phyloP scores from a whole-genome alignment of 2,888 invertebrate species.

The Drosophila greeni region DNA sequence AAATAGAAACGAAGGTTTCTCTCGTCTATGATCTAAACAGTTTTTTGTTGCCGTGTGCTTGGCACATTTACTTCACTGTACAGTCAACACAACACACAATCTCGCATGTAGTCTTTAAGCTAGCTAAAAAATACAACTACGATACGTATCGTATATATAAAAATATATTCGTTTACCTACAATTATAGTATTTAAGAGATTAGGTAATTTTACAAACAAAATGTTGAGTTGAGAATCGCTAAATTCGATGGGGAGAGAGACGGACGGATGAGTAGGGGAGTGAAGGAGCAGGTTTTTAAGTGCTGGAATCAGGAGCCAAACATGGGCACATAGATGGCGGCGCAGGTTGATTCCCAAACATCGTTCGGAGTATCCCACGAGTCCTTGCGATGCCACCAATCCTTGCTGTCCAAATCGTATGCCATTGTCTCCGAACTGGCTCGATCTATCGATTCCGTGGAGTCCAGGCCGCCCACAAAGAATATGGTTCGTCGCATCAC shows the following conservation, averaged over 20 bases:
- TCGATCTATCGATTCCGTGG: conserved; percentile 83
- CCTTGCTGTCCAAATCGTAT: conserved; percentile 82
- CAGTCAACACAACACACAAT: conserved; percentile 39
- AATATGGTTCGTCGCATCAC: conserved; percentile 82
- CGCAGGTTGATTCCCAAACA: conserved; percentile 86
- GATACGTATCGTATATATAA: background rate
- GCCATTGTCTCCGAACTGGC: conserved; percentile 84
- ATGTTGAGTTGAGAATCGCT: conserved; percentile 32
- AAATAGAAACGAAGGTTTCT: conserved; percentile 14
- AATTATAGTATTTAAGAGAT: background rate
- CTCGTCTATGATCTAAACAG: conserved; percentile 15
- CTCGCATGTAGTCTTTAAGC: conserved; percentile 20
- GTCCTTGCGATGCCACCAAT: conserved; percentile 83
- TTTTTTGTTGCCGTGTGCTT: conserved; percentile 48
- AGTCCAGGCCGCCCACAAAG: conserved; percentile 85
- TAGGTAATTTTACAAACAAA: background rate
- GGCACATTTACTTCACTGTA: conserved; percentile 61
- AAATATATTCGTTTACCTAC: conserved; percentile 9
- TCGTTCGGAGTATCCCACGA: conserved; percentile 84
- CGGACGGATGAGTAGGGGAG: background rate
- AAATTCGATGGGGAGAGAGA: conserved; percentile 28
- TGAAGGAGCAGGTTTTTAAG: no score
- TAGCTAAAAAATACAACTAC: conserved; percentile 12
- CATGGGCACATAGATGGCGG: conserved; percentile 83
- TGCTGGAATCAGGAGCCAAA: conserved; percentile 35